These are phyloP conservation scores for Asteroscopus sphinx DNA, from an alignment of 2,888 invertebrate species.

Conservation along the genomic window DNA sequence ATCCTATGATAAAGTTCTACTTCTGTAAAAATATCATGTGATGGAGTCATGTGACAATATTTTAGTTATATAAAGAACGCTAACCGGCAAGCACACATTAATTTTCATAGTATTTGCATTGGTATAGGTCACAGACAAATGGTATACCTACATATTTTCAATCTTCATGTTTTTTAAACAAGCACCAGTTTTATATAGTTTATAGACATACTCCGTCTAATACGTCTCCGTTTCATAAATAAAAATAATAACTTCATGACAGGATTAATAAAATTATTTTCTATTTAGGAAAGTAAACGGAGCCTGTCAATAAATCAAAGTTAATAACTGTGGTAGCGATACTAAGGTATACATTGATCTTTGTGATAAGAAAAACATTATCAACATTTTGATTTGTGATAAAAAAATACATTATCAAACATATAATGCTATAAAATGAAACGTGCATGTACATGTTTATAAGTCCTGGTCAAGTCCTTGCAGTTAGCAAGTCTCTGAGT, in stretches of 20 bases:
- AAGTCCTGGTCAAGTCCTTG: slow-evolving; percentile 38
- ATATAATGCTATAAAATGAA: slow-evolving; percentile 55
- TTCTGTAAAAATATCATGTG: neutral
- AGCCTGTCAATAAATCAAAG: slow-evolving; percentile 50
- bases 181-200: too few relatives aligned
- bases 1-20: too few relatives aligned
- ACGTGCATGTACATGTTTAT: slow-evolving; percentile 40
- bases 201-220: too few relatives aligned
- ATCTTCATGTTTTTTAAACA: slow-evolving; percentile 10
- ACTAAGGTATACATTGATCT: slow-evolving; percentile 42
- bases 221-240: too few relatives aligned
- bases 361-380: slow-evolving; percentile 55
- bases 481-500: slow-evolving; percentile 35
- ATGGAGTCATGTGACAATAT: slow-evolving; percentile 5
- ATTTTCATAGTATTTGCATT: slow-evolving; percentile 82
- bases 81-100: slow-evolving; percentile 13
- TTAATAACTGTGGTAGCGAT: slow-evolving; percentile 45
- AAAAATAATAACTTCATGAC: too few relatives aligned
- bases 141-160: slow-evolving; percentile 3
- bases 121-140: too few relatives aligned
- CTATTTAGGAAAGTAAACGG: slow-evolving; percentile 23
- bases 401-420: slow-evolving; percentile 56
- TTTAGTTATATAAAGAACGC: slow-evolving; percentile 25
- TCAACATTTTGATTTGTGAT: slow-evolving; percentile 59
- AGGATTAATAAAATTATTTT: too few relatives aligned